Base-by-base conservation (phyloP, 92 coral and sea anemone genomes). In the Paramuricea clavata region DNA sequence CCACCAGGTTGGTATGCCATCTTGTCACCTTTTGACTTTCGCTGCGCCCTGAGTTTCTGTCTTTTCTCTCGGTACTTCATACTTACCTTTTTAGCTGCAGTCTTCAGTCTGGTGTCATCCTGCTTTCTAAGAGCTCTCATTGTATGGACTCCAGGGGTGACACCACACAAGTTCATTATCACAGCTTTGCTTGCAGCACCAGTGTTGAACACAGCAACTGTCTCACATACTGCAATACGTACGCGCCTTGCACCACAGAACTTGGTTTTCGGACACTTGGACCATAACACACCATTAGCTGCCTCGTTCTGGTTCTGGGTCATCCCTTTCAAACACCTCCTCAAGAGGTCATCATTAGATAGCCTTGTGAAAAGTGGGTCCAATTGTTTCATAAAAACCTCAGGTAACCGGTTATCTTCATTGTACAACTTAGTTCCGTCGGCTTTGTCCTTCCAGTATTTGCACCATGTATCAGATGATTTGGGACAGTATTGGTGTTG, bases 251-350 rank as follows among this genome's bases (percentile, higher is more conserved):
- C 83, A 10, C 95, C 89, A 74, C 93, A 89, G 36, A 92, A 92
- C 41, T 76, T 83, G 16, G 90, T 92, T 89, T 92, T 89, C 8
- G 91, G 85, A 67, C 93, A 92, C 69, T 76, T 83, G 42, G 39
- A 79, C 95, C 93, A 92, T 31, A 86, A 75, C 70, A 89, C 82
- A 50, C 95, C 92, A 89, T 89, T 86, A 0, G 89, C 89, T 4
- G 93, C 88, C 74, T 90, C 90, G 72, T 92, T 92, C 59, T 90
- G 93, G 32, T 69, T 81, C 85, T 89, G 93, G 30, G 91, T 91
- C 39, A 87, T 41, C 23, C 93, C 93, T 16, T 54, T 69, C 2
- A 91, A 83, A 42, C 93, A 91, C 47, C 93, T 87, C 47, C 34
- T 21, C 21, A 91, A 60, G 57, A 90, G 91, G 30, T 77, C 56